A percentile compares a stretch with the other conserved stretches of the same genome.
phyloP scores from a whole-genome alignment of 2,888 invertebrate species.

The Eretmocerus hayati region DNA sequence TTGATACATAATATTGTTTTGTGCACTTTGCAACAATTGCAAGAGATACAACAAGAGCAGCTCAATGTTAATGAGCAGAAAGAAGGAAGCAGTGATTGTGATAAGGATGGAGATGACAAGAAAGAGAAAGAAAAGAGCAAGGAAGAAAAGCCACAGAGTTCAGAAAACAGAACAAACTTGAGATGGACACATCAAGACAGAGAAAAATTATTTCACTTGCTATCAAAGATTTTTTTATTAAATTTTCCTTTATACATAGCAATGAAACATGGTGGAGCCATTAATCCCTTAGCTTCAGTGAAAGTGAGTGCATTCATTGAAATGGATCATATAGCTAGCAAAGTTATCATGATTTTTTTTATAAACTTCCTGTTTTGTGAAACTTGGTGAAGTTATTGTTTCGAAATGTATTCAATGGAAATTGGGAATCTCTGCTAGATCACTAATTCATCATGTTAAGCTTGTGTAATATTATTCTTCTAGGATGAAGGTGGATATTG shows the following conservation, averaged over 20 bases:
- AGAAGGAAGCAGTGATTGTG: slow-evolving; percentile 36
- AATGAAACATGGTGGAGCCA: slow-evolving; percentile 69
- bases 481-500: slow-evolving; percentile 83
- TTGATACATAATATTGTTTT: slow-evolving; percentile 82
- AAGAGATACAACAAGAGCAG: slow-evolving; percentile 54
- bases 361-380: too few relatives aligned
- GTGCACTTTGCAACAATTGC: slow-evolving; percentile 75
- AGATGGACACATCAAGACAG: slow-evolving; percentile 75
- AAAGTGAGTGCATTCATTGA: slow-evolving; percentile 30
- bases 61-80: slow-evolving; percentile 41
- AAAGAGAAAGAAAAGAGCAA: slow-evolving; percentile 38
- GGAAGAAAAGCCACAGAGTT: slow-evolving; percentile 39
- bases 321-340: too few relatives aligned
- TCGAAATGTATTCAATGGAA: too few relatives aligned
- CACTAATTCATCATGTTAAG: not conserved
- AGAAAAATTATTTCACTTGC: slow-evolving; percentile 80
- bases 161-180: slow-evolving; percentile 29
- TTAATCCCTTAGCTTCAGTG: slow-evolving; percentile 45
- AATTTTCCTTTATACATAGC: slow-evolving; percentile 86
- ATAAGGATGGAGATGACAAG: slow-evolving; percentile 31
- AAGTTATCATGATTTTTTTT: too few relatives aligned
- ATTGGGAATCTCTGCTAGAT: too few relatives aligned
- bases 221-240: slow-evolving; percentile 81
- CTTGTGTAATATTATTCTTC: slow-evolving; percentile 3
- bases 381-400: too few relatives aligned